Base-by-base conservation (phyloP, 2,113 vertebrate genomes). In the Lasiurus borealis region DNA sequence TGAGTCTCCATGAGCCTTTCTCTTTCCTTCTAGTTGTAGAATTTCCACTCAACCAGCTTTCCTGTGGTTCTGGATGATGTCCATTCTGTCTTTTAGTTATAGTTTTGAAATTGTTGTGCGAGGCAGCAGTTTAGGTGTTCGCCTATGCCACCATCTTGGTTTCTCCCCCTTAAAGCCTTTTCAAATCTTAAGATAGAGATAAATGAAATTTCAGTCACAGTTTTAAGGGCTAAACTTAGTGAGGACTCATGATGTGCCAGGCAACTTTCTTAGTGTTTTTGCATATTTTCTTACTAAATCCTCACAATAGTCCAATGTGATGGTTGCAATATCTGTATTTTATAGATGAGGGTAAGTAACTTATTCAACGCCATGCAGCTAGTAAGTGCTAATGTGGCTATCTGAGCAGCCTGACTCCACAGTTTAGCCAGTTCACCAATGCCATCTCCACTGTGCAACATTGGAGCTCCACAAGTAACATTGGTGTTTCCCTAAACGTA, bases 121-220 rank as follows among this genome's bases (percentile, higher is more conserved):
- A 40, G 40, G 40, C 40, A 40, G 40, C 40, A 40, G 40, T 40
- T 40, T 40, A 40, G 40, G 40, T 40, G 40, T 40, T 40, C 5
- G 40, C 40, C 40, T 40, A 40, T 40, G 40, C 40, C 40, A 40
- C 40, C 40, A 40, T 40, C 40, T 40, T 40, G 40, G 40, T 40
- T 40, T 40, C 40, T 40, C 40, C 40, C 18, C 78, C 80, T 88
- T 81, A 72, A 66, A 69, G n/a, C 75, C n/a, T 93, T 95, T 91
- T 66, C 82, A 94, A 91, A 78, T 69, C 62, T 89, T 82, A 72
- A 64, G 62, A 71, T 9, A 52, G n/a, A 72, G 13, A 25, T 44
- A 52, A 88, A 86, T 69, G 8, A 92, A 91, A 50, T 48, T 18
- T 78, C 69, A 48, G 73, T 36, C 82, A 68, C 2, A 23, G 44